These are phyloP conservation scores for Stegodyphus mimosarum DNA, from an alignment of 1,140 invertebrate species.

Conservation along the genomic window DNA sequence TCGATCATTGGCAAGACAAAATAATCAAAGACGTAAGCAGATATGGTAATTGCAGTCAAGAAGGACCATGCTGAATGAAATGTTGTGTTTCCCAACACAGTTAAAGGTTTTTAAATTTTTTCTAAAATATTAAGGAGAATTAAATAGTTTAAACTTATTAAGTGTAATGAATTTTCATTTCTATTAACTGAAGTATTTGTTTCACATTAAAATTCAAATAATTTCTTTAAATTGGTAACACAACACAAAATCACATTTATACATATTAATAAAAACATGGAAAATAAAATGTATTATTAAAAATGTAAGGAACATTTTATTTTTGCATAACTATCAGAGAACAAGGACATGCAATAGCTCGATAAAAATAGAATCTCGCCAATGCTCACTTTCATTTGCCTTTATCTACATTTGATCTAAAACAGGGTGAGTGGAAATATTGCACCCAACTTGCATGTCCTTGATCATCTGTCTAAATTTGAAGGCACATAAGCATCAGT, in stretches of 20 bases:
- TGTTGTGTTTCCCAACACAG: background rate
- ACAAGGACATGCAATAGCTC: slow-evolving; percentile 11
- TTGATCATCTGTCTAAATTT: background rate
- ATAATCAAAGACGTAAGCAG: background rate
- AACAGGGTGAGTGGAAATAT: slow-evolving; percentile 29
- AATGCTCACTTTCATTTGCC: slow-evolving; percentile 9
- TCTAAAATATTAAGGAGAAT: too few species aligned
- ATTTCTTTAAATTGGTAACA: background rate
- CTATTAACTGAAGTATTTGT: background rate
- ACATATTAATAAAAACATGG: background rate
- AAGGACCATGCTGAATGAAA: background rate
- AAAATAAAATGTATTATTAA: background rate
- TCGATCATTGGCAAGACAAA: background rate
- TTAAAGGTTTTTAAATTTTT: too few species aligned
- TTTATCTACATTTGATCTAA: background rate
- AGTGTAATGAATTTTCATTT: background rate
- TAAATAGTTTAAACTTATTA: too few species aligned
- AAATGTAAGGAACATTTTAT: background rate
- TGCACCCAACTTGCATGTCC: slow-evolving; percentile 37
- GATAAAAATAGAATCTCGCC: slow-evolving; percentile 4
- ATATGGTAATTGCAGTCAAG: background rate
- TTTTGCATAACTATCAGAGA: background rate
- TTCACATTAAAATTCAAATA: background rate
- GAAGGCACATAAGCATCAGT: background rate
- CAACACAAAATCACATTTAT: background rate